Base-by-base conservation (phyloP, 2,888 invertebrate genomes). In the Lottia gigantea region DNA sequence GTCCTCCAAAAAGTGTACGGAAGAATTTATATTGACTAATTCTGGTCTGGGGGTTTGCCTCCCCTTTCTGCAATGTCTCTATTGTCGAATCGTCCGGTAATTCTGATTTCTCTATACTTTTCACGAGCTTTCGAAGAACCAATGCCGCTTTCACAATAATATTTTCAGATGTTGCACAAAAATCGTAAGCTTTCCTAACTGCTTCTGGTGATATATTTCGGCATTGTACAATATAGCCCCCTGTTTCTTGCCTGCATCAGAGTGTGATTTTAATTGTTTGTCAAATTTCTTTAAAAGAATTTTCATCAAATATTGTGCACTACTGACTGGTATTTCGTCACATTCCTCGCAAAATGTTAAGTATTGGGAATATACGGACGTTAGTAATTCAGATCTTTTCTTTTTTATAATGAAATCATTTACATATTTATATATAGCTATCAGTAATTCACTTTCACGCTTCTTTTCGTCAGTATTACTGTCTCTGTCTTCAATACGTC, bases 121-220 rank as follows among this genome's bases (percentile, higher is more conserved):
- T 31, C 64, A 64, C 11, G 12, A n/a, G 63, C 16, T 62, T 68
- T 40, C 68, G 3, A 31, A 68, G 64, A 6, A 68, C 14, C 4
- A 68, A 14, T 11, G 68, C 68, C 14, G 64, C 68, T 64, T 64
- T 68, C 6, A 46, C 64, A 16, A 68, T 12, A 25, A 46, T 45
- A 31, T 46, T 23, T 49, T 68, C 68, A 31, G 65, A 45, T 11
- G 64, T 25, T n/a, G 46, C n/a, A 12, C 64, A 31, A 62, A 45
- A 68, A 62, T 68, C 68, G 46, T 68, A 68, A 11, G 68, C 68
- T 16, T 46, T 63, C n/a, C 49, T n/a, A 45, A 68, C 45, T n/a
- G 64, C 68, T 19, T 68, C 46, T 14, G 45, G 23, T 45, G 68
- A 63, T 14, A 31, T 68, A n/a, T n/a, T 12, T 64, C 40, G 7